A percentile compares a stretch with the other conserved stretches of the same genome.
phyloP scores from a whole-genome alignment of 92 coral and sea anemone genomes.

The Paramuricea clavata region DNA sequence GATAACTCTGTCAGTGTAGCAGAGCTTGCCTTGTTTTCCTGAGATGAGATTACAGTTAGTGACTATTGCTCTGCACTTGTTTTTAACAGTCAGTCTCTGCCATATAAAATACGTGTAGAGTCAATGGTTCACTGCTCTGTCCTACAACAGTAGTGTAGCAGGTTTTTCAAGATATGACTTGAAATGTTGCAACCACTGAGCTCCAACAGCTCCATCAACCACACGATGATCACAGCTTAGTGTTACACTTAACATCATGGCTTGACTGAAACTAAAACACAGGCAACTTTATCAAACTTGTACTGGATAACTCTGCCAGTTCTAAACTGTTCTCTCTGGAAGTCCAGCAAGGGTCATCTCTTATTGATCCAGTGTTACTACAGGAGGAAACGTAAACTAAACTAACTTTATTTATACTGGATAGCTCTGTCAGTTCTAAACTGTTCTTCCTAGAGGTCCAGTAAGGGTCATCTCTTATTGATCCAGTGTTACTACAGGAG shows the following conservation, averaged over 20 bases:
- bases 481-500: too few species aligned
- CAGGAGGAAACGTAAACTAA: background rate
- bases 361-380: too few species aligned
- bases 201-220: constrained; percentile 98
- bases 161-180: constrained; percentile 92
- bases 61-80: too few species aligned
- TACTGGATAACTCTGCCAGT: too few species aligned
- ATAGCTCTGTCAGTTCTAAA: background rate
- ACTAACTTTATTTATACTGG: background rate
- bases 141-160: constrained; percentile 80
- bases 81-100: background rate
- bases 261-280: constrained; percentile 61
- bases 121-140: background rate
- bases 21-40: background rate
- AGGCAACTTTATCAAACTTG: background rate
- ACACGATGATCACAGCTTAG: constrained; percentile 98
- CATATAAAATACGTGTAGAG: background rate
- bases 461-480: too few species aligned
- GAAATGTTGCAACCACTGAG: constrained; percentile 92
- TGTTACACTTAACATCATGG: constrained; percentile 90
- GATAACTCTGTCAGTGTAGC: background rate
- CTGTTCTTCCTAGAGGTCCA: background rate
- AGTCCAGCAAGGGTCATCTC: too few species aligned
- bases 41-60: background rate
- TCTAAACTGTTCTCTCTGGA: too few species aligned